Evolutionary conservation across 2,113 vertebrate genomes (phyloP).

Genomic region (Cyprinodon tularosa): DNA sequence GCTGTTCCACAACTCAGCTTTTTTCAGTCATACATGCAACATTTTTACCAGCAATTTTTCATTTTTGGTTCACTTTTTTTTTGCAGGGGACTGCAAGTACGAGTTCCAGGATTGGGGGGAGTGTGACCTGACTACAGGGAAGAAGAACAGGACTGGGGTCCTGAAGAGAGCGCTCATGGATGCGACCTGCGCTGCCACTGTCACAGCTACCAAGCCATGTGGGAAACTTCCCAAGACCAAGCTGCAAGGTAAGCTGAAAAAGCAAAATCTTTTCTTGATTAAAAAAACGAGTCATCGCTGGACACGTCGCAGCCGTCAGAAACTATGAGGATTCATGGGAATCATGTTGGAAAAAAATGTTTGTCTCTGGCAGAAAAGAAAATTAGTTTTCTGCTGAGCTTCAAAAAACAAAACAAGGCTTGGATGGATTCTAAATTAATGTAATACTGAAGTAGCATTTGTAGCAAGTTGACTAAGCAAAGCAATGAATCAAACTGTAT

Average conservation of each 20-base stretch:
- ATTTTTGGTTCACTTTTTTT: conserved; percentile 12
- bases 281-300: not conserved
- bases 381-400: conserved; percentile 4
- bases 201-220: conserved; percentile 94
- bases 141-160: conserved; percentile 91
- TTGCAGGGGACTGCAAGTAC: conserved; percentile 94
- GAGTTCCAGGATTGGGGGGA: conserved; percentile 97
- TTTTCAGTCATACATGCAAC: conserved; percentile 22
- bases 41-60: conserved; percentile 27
- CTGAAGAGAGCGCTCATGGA: conserved; percentile 94
- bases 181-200: conserved; percentile 88
- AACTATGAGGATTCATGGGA: not conserved
- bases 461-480: not conserved
- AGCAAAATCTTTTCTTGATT: conserved; percentile 26
- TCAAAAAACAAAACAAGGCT: not conserved
- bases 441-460: not conserved
- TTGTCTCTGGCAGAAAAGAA: not conserved
- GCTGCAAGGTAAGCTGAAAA: conserved; percentile 85
- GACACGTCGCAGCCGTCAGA: conserved; percentile 8
- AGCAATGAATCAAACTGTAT: not conserved
- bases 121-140: conserved; percentile 89
- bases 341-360: conserved; percentile 17
- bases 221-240: conserved; percentile 93
- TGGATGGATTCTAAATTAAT: not conserved
- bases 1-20: conserved; percentile 32